Base-by-base conservation (phyloP, 2,797 vertebrate genomes). In the Manis pentadactyla region DNA sequence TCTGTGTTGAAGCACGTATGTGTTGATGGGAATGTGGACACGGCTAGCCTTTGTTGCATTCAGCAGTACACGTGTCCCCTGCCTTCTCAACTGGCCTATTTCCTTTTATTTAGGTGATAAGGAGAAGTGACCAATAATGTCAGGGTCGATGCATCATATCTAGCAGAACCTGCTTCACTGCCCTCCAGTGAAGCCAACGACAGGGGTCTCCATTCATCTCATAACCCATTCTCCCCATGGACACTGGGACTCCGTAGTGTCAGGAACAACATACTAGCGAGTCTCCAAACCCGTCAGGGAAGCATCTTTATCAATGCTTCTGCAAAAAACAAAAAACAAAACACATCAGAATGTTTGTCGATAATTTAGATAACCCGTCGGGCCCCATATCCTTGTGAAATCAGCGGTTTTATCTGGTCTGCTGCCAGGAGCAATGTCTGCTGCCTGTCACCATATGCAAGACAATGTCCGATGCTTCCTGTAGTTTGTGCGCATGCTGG, bases 401-500 rank as follows among this genome's bases (percentile, higher is more conserved):
- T 34, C 46, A 46, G 46, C 9, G 46, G 11, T 46, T 46, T 46
- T 46, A 46, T 46, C 0, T 2, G 46, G 46, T 46, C 46, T 46
- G 46, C 46, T 2, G 46, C 46, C 46, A 46, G 10, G 46, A 10
- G 46, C 46, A 46, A 46, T 46, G 46, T 46, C 46, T n/a, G n/a
- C n/a, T n/a, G n/a, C n/a, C 46, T 46, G 9, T 46, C 11, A 46
- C 46, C 17, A 11, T 31, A 15, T 61, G 39, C 19, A 34, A 21
- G 27, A 7, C 11, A 1, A 19, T 14, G 23, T 53, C 4, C 0
- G 53, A 7, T 18, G 49, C 97, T 95, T 68, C 77, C 93, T 94
- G 61, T 68, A 95, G 90, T 95, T 97, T 88, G 66, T 81, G 63
- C 95, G 89, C 64, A 49, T 13, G 7, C 61, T 96, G 92, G 94